Conservation (phyloP, 2,797 vertebrate genomes). For the Eremophila alpestris region DNA sequence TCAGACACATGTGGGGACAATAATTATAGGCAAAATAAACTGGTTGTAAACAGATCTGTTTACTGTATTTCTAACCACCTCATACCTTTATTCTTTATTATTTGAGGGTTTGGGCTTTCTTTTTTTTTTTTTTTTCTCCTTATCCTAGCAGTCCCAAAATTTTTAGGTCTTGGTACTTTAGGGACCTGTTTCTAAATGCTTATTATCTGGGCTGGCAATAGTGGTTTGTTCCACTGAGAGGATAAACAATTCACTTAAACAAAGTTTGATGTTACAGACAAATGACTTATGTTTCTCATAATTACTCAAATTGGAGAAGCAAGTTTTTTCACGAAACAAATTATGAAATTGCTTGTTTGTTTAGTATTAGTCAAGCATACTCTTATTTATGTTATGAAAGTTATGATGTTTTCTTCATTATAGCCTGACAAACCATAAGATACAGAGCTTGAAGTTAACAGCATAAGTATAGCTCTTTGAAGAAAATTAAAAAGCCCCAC, state of each 20-base stretch:
- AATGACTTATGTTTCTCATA: background rate
- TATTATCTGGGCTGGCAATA: background rate
- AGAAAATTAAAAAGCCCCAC: background rate
- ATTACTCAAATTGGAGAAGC: background rate
- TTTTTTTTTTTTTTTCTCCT: background rate
- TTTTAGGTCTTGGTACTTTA: background rate
- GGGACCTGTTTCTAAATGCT: background rate
- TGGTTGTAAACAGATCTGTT: background rate
- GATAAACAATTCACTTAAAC: background rate
- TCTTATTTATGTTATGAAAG: background rate
- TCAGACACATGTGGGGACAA: background rate
- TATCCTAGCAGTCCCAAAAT: background rate
- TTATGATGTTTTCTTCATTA: background rate
- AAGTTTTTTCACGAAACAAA: slow-evolving; percentile 23
- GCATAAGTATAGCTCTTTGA: background rate
- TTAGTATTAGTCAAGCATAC: background rate
- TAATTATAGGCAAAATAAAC: background rate
- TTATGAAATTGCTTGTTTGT: background rate
- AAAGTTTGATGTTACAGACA: background rate
- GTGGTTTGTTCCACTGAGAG: background rate
- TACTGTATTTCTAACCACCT: background rate
- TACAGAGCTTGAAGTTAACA: background rate
- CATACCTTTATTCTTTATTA: background rate
- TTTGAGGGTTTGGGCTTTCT: background rate
- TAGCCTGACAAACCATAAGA: background rate